phyloP scores from a whole-genome alignment of 1,140 invertebrate species.

The Lethrus apterus region DNA sequence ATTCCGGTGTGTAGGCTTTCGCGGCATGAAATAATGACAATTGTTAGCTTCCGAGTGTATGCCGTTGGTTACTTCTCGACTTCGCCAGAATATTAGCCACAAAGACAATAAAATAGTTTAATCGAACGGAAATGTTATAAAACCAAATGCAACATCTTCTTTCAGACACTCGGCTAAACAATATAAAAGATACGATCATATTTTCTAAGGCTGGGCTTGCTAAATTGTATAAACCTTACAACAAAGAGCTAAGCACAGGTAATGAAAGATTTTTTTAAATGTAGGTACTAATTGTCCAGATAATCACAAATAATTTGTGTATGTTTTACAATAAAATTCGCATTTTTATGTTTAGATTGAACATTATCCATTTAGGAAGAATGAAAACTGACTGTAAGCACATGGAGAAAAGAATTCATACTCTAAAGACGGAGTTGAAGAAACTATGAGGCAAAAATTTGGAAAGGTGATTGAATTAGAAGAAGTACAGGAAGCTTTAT shows the following conservation, averaged over 20 bases:
- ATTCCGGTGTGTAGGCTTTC: too few relatives aligned
- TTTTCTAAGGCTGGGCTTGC: slow-evolving; percentile 53
- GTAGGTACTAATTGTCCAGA: background rate
- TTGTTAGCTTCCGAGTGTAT: too few relatives aligned
- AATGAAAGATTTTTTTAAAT: slow-evolving; percentile 21
- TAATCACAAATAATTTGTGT: background rate
- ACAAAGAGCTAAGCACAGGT: slow-evolving; percentile 54
- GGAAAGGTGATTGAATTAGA: slow-evolving; percentile 36
- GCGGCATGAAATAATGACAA: too few relatives aligned
- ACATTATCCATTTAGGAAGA: slow-evolving; percentile 11
- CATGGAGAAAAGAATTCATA: slow-evolving; percentile 15
- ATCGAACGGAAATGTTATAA: too few relatives aligned
- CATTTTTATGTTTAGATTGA: slow-evolving; percentile 7
- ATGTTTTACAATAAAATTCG: too few relatives aligned
- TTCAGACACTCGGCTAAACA: slow-evolving; percentile 42
- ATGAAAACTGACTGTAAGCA: slow-evolving; percentile 16
- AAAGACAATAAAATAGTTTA: too few relatives aligned
- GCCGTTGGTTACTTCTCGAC: too few relatives aligned
- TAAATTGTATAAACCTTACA: slow-evolving; percentile 50
- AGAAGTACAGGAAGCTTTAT: slow-evolving; percentile 49
- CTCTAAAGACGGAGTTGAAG: slow-evolving; percentile 44
- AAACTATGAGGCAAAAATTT: slow-evolving; percentile 40
- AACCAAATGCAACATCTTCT: slow-evolving; percentile 58
- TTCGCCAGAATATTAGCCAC: too few relatives aligned
- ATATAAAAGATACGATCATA: slow-evolving; percentile 53